Percentiles rank a stretch among this genome's conserved stretches.
Conservation (phyloP, 1,140 invertebrate genomes). For the Coptotermes formosanus region DNA sequence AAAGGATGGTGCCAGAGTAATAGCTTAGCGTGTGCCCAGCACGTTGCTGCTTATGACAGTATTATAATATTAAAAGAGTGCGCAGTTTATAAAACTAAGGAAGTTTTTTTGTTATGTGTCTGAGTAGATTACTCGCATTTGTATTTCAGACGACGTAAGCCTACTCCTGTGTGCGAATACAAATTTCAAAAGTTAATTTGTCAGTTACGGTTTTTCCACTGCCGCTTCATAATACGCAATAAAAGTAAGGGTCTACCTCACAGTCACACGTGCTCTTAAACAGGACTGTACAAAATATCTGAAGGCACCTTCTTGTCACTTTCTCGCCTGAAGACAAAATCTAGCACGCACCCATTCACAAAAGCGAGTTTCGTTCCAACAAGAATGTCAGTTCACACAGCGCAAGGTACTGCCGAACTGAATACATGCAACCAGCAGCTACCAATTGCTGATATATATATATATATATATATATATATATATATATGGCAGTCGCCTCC, state of each 20-base stretch:
- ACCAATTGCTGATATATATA: too few relatives aligned
- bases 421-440: too few relatives aligned
- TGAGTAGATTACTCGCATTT: neutral
- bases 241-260: neutral
- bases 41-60: neutral
- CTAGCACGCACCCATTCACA: too few relatives aligned
- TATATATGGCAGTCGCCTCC: too few relatives aligned
- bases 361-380: too few relatives aligned
- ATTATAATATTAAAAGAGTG: neutral
- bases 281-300: neutral
- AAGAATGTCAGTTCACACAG: too few relatives aligned
- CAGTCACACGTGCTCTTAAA: neutral
- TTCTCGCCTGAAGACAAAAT: too few relatives aligned
- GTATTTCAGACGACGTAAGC: neutral
- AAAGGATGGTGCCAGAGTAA: neutral
- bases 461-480: too few relatives aligned
- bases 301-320: too few relatives aligned
- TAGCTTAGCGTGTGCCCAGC: neutral
- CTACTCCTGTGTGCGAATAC: neutral
- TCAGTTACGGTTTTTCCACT: neutral
- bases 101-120: neutral
- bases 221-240: neutral
- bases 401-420: too few relatives aligned
- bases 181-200: conserved; percentile 15
- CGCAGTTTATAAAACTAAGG: neutral